These are phyloP conservation scores for Poeciliopsis turrubarensis DNA, from an alignment of 2,113 vertebrate genomes.

Conservation along the genomic window DNA sequence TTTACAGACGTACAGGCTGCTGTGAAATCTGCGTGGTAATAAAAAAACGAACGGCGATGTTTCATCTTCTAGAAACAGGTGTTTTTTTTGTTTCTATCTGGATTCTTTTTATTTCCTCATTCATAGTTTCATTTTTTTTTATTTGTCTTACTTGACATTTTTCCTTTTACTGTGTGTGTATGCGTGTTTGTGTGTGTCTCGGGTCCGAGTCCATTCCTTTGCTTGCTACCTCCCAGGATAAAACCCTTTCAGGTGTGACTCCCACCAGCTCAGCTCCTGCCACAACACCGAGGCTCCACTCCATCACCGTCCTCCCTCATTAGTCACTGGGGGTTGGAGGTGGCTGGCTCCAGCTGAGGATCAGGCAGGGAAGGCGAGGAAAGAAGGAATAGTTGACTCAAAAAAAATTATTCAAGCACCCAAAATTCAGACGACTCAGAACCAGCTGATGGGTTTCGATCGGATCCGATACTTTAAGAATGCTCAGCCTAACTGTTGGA, in stretches of 20 bases:
- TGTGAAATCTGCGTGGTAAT: slow-evolving; percentile 46
- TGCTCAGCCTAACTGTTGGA: background rate
- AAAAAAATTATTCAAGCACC: slow-evolving; percentile 47
- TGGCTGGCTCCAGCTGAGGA: slow-evolving; percentile 16
- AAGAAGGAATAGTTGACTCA: slow-evolving; percentile 50
- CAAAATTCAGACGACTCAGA: slow-evolving; percentile 59
- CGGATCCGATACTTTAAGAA: slow-evolving; percentile 37
- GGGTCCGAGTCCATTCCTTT: slow-evolving; percentile 70
- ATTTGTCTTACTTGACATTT: slow-evolving; percentile 30
- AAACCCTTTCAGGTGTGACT: slow-evolving; percentile 78
- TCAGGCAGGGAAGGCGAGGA: slow-evolving; percentile 37
- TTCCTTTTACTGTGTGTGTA: slow-evolving; percentile 37
- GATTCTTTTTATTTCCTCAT: slow-evolving; percentile 30
- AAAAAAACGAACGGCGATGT: slow-evolving; percentile 23
- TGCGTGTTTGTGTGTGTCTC: slow-evolving; percentile 45
- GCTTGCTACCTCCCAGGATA: slow-evolving; percentile 74
- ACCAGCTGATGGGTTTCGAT: slow-evolving; percentile 68
- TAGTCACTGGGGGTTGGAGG: slow-evolving; percentile 53
- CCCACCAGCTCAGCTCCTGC: slow-evolving; percentile 73
- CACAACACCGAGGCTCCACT: slow-evolving; percentile 61
- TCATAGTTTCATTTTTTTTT: slow-evolving; percentile 13
- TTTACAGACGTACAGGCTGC: slow-evolving; percentile 36
- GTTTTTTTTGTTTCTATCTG: slow-evolving; percentile 41
- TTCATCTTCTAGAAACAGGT: slow-evolving; percentile 63
- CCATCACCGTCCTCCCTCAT: slow-evolving; percentile 71